Percentiles rank a stretch among this genome's conserved stretches.
These are phyloP conservation scores for Toxotes jaculatrix DNA, from an alignment of 2,113 vertebrate species.

Conservation along the genomic window DNA sequence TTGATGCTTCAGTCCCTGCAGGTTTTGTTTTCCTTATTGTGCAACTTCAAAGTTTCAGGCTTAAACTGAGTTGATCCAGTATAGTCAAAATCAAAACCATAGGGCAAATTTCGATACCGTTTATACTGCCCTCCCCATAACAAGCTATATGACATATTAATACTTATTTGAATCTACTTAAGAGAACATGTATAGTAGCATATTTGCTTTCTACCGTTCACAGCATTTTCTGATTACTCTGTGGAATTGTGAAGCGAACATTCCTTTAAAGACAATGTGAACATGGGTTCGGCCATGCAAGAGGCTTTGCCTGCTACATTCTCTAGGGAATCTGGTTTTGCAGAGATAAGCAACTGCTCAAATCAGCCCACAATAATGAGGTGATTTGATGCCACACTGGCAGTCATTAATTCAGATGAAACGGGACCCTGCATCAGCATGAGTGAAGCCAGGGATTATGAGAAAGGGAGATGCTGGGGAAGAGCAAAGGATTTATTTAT, in stretches of 20 bases:
- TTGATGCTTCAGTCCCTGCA: too few species aligned
- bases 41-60: too few species aligned
- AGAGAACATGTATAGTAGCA: neutral
- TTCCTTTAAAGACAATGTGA: constrained; percentile 19
- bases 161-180: neutral
- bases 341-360: constrained; percentile 59
- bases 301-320: neutral
- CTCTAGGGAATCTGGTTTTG: constrained; percentile 46
- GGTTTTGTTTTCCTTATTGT: too few species aligned
- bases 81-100: too few species aligned
- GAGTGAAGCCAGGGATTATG: constrained; percentile 56
- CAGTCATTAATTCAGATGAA: constrained; percentile 61
- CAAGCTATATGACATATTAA: neutral
- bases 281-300: neutral
- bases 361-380: constrained; percentile 49
- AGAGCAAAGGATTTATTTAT: constrained; percentile 56
- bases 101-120: too few species aligned
- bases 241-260: neutral
- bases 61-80: too few species aligned
- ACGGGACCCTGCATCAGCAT: constrained; percentile 56
- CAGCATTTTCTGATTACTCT: neutral
- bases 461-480: constrained; percentile 39
- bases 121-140: neutral
- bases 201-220: neutral
- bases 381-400: constrained; percentile 56